Conservation (phyloP, 2,888 invertebrate species). For the Cantharis rufa region DNA sequence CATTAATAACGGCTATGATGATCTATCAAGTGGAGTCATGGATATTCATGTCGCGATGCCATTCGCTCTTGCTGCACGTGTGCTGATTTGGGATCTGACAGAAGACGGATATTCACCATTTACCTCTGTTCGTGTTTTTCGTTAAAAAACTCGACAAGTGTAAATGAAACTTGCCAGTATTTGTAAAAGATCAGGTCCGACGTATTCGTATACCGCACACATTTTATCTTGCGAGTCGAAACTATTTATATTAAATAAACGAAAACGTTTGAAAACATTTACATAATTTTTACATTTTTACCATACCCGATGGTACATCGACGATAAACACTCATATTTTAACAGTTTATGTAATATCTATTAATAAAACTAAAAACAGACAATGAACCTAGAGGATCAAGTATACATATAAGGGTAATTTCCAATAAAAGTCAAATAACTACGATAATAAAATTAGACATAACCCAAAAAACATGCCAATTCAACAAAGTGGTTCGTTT, state of each 20-base stretch:
- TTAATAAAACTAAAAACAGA: background rate
- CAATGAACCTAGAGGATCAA: background rate
- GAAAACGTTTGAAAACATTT: background rate
- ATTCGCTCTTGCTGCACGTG: conserved; percentile 25
- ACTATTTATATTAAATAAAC: background rate
- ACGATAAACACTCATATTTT: background rate
- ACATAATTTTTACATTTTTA: background rate
- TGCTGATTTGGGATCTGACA: conserved; percentile 31
- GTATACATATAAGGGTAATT: background rate
- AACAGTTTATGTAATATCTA: background rate
- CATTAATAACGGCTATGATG: conserved; percentile 30
- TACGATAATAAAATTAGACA: background rate
- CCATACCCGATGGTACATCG: background rate
- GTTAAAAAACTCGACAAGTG: conserved; percentile 33
- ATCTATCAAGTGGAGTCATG: conserved; percentile 34
- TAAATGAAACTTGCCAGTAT: conserved; percentile 35
- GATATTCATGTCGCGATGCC: conserved; percentile 34
- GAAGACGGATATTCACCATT: conserved; percentile 34
- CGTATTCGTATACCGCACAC: conserved; percentile 15
- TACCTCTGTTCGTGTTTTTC: conserved; percentile 31
- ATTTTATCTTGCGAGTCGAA: conserved; percentile 1
- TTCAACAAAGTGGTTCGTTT: background rate
- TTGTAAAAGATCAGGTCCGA: conserved; percentile 30
- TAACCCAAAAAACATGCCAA: background rate
- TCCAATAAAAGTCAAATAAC: background rate